A percentile compares a stretch with the other conserved stretches of the same genome.
phyloP scores from a whole-genome alignment of 2,888 invertebrate species.

The Trisateles emortualis region DNA sequence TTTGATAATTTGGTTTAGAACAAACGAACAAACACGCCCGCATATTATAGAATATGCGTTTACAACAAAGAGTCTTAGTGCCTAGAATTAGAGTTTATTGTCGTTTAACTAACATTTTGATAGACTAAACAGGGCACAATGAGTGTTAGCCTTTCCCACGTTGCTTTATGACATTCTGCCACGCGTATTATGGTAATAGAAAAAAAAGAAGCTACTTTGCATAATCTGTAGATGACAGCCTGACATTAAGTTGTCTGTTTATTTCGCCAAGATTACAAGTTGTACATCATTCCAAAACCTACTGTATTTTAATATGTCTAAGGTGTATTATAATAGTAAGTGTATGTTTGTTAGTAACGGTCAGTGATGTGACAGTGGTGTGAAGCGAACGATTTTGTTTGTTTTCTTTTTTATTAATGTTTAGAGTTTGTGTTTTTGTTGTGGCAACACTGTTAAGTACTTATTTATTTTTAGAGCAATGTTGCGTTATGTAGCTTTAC shows the following conservation, averaged over 20 bases:
- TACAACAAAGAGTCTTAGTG: conserved; percentile 17
- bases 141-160: conserved; percentile 77
- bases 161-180: conserved; percentile 71
- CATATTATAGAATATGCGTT: conserved; percentile 35
- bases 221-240: conserved; percentile 76
- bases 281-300: conserved; percentile 15
- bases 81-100: conserved; percentile 27
- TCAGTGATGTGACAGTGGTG: conserved; percentile 64
- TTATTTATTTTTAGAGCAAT: conserved; percentile 22
- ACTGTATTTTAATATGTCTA: conserved; percentile 30
- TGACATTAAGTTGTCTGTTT: conserved; percentile 76
- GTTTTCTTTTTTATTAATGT: conserved; percentile 48
- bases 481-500: conserved; percentile 1
- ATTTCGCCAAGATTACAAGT: conserved; percentile 48
- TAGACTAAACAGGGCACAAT: conserved; percentile 33
- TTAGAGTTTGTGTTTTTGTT: conserved; percentile 37
- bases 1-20: conserved; percentile 57
- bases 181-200: conserved; percentile 77
- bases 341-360: conserved; percentile 56
- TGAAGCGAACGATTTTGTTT: conserved; percentile 54
- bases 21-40: conserved; percentile 59
- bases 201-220: conserved; percentile 80
- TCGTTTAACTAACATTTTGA: conserved; percentile 22
- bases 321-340: conserved; percentile 21
- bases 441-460: conserved; percentile 20